Base-by-base conservation (phyloP, 2,888 invertebrate species). In the Trachelus iudaicus region DNA sequence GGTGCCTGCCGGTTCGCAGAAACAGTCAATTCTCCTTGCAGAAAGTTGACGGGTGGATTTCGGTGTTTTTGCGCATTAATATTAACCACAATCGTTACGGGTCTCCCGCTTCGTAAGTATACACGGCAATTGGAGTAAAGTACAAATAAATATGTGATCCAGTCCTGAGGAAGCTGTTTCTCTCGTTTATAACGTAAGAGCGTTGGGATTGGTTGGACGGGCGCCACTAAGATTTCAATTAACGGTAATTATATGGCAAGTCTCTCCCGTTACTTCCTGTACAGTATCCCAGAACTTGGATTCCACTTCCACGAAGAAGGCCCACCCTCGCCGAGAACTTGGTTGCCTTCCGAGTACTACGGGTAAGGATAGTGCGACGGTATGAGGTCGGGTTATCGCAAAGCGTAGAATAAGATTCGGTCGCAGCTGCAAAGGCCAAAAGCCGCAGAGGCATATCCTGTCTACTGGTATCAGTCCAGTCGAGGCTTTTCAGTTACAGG, bases 161-260 rank as follows among this genome's bases (percentile, higher is more conserved):
- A 56, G 56, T 23, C 56, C 9, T 2, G 56, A 56, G 56, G 56
- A 23, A 56, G 56, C 56, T 56, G 23, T 2, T 56, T 56, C 23
- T 23, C 56, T 23, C 23, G 56, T 56, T 56, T 56, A 56, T 56
- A 56, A 56, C 56, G 56, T 9, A 23, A 56, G 56, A 15, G 71
- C 34, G 71, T 4, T 71, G 34, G 71, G 34, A 71, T 34, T 71
- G 12, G 71, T 88, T 89, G 89, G 88, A 86, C 86, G 84, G 79
- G 73, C 83, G 86, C 87, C 88, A 89, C 87, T 84, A 85, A 88
- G 88, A 87, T 89, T 90, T 89, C 89, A 90, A 90, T 90, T 90
- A 89, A 89, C 86, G 86, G 86, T 88, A 89, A 90, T 90, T 89
- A 88, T 86, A 88, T 84, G 83, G 83, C 86, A 84, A 85, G 83